A percentile compares a stretch with the other conserved stretches of the same genome.
These are phyloP conservation scores for Portevinia maculata DNA, from an alignment of 2,888 invertebrate genomes.

Conservation along the genomic window DNA sequence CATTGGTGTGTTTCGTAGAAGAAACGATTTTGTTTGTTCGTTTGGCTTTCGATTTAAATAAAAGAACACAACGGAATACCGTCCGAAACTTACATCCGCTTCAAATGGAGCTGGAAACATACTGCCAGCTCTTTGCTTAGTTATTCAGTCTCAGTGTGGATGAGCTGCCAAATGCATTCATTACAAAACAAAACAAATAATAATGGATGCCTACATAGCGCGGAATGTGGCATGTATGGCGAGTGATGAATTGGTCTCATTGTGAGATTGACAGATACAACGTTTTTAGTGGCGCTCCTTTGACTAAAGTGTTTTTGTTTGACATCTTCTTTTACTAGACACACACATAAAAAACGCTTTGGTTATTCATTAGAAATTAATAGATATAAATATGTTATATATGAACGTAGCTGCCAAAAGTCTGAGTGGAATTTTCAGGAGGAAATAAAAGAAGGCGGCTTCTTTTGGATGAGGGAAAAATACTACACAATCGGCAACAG, in stretches of 20 bases:
- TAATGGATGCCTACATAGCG: slow-evolving; percentile 59
- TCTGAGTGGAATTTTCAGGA: slow-evolving; percentile 5
- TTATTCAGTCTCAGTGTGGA: slow-evolving; percentile 1
- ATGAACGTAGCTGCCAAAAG: slow-evolving; percentile 9
- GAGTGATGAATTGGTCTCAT: slow-evolving; percentile 58
- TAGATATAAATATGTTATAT: slow-evolving; percentile 14
- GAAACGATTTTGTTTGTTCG: slow-evolving; percentile 27
- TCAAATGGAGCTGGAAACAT: not conserved
- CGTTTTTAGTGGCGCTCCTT: slow-evolving; percentile 50
- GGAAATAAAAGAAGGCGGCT: too few species aligned
- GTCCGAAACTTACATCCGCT: too few species aligned
- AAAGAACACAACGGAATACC: too few species aligned
- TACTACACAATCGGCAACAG: too few species aligned
- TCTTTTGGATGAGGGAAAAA: too few species aligned
- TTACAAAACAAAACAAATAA: slow-evolving; percentile 19
- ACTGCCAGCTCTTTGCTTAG: not conserved
- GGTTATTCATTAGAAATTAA: not conserved
- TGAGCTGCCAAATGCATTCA: slow-evolving; percentile 59
- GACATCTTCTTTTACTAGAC: slow-evolving; percentile 24
- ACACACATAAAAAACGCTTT: slow-evolving; percentile 12
- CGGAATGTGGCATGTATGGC: not conserved
- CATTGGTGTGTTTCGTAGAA: slow-evolving; percentile 2
- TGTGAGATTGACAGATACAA: slow-evolving; percentile 66
- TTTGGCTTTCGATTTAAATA: too few species aligned
- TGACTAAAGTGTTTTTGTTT: slow-evolving; percentile 33